Percentiles rank a stretch among this genome's conserved stretches.
Conservation (phyloP, 2,888 invertebrate genomes). For the Stenchaetothrips biformis region DNA sequence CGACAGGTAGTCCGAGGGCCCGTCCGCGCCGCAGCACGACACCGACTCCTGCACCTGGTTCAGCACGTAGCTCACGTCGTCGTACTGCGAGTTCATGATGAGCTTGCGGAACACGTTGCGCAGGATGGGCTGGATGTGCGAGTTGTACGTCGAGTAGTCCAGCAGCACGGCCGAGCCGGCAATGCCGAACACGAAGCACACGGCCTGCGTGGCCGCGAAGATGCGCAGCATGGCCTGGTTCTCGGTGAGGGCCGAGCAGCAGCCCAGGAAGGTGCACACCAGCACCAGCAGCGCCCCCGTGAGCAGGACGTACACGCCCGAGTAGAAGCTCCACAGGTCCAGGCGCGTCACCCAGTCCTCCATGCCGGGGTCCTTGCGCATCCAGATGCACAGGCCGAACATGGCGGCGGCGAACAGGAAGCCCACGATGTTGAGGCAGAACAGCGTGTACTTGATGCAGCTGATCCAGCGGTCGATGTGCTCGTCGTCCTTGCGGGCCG, state of each 20-base stretch:
- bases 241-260: constrained; percentile 76
- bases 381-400: constrained; percentile 75
- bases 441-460: constrained; percentile 73
- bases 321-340: constrained; percentile 71
- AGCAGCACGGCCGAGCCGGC: constrained; percentile 71
- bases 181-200: constrained; percentile 65
- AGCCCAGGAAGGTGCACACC: constrained; percentile 73
- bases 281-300: constrained; percentile 66
- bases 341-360: constrained; percentile 75
- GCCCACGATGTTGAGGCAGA: constrained; percentile 70
- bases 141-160: constrained; percentile 75
- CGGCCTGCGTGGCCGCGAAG: constrained; percentile 68
- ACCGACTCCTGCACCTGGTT: constrained; percentile 81
- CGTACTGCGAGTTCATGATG: constrained; percentile 69
- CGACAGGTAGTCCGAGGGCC: constrained; percentile 74
- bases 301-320: constrained; percentile 77
- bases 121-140: constrained; percentile 72
- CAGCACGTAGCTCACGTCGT: constrained; percentile 61
- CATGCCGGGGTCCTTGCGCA: constrained; percentile 74
- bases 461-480: constrained; percentile 54
- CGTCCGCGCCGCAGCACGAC: constrained; percentile 85
- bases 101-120: constrained; percentile 63
- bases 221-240: constrained; percentile 60
- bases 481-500: constrained; percentile 17
- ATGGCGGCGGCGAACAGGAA: constrained; percentile 63